Evolutionary conservation across 2,888 invertebrate genomes (phyloP).

Genomic region (Crocallis elinguaria): DNA sequence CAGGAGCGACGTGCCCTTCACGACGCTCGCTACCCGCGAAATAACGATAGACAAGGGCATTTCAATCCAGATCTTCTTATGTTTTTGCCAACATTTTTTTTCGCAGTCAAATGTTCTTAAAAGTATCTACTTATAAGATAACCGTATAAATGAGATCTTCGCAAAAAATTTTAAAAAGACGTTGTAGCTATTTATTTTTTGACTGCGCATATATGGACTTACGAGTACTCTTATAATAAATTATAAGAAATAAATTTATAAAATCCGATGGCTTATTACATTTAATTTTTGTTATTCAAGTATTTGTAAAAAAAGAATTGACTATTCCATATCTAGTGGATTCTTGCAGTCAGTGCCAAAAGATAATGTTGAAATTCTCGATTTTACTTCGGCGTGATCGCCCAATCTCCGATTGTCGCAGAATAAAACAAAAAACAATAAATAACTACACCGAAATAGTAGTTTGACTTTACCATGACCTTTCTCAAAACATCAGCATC

Average conservation of each 20-base stretch:
- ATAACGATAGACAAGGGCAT: constrained; percentile 63
- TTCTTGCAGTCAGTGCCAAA: constrained; percentile 7
- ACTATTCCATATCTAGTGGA: neutral
- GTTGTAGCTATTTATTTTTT: too few relatives aligned
- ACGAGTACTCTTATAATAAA: too few relatives aligned
- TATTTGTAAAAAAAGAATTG: too few relatives aligned
- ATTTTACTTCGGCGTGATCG: constrained; percentile 15
- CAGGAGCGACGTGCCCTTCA: constrained; percentile 68
- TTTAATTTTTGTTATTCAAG: too few relatives aligned
- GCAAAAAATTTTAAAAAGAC: too few relatives aligned
- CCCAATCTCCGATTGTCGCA: constrained; percentile 34
- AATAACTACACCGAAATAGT: constrained; percentile 52
- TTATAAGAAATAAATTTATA: too few relatives aligned
- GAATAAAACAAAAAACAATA: constrained; percentile 34
- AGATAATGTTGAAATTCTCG: neutral
- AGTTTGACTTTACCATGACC: constrained; percentile 72
- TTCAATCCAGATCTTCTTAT: constrained; percentile 28
- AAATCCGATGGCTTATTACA: too few relatives aligned
- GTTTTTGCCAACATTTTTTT: constrained; percentile 24
- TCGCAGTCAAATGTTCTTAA: too few relatives aligned
- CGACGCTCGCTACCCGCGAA: constrained; percentile 55
- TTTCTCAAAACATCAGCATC: constrained; percentile 67
- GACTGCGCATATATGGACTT: too few relatives aligned
- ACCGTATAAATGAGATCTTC: too few relatives aligned
- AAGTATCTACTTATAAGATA: too few relatives aligned